Evolutionary conservation across 2,888 invertebrate species (phyloP), one percentile per base, ranked within the genome.

Genomic region (Apotomis turbidana): DNA sequence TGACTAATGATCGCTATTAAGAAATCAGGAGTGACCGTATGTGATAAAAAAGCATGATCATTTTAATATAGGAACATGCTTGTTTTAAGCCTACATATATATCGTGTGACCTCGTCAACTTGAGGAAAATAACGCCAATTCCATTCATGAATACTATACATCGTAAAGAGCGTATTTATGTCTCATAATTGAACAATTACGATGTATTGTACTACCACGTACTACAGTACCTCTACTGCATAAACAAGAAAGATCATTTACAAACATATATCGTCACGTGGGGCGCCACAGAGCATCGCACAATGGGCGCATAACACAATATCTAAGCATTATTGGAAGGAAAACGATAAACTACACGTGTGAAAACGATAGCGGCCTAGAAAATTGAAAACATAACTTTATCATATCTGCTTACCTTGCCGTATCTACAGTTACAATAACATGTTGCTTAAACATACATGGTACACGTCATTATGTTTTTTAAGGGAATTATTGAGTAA

Each of bases 311-410:
- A 5, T 5, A 46, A 49, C 49, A 9, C 10, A 61, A 68, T 59
- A n/a, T 44, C 15, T 51, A 66, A 71, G 60, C 66, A 55, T 67
- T 67, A 41, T 63, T 64, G 36, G 36, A 52, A 38, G 36, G 15
- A 60, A 66, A 71, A 61, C 13, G 55, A 71, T 52, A 68, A 68
- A 67, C 71, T 61, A 62, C 57, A 71, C 61, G 57, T 71, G 55
- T 55, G 60, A 59, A 59, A 64, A 27, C 15, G 64, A 61, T 61
- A 61, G 60, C 59, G 55, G n/a, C 54, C 46, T 66, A 55, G 54
- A 57, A 61, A 61, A 49, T 41, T 46, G 12, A 52, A 70, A 54
- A 38, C 49, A 38, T 36, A 62, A 52, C 27, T 52, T 70, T 70
- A 70, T 59, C 64, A 52, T 70, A 70, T 70, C 70, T 59, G 69